These are phyloP conservation scores for Acanthurus leucopareius DNA, from an alignment of 2,797 vertebrate species.

Conservation along the genomic window DNA sequence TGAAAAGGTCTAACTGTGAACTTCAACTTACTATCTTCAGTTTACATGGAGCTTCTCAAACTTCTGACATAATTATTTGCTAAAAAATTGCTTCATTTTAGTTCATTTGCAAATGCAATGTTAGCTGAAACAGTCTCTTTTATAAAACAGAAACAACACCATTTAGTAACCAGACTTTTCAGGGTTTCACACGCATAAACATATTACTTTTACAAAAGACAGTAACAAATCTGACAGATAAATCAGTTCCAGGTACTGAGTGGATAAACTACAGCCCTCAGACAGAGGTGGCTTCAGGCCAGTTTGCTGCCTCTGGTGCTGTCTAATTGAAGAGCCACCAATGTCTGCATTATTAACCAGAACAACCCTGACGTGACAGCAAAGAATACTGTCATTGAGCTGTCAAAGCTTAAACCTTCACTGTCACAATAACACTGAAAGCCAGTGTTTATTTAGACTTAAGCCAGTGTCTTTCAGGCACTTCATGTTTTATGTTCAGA, in stretches of 20 bases:
- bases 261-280: neutral
- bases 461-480: neutral
- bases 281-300: neutral
- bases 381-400: too few species aligned
- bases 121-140: too few species aligned
- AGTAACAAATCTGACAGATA: too few species aligned
- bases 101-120: too few species aligned
- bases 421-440: neutral
- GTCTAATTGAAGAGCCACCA: neutral
- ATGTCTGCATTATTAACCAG: neutral
- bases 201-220: neutral
- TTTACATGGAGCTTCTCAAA: neutral
- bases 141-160: too few species aligned
- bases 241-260: too few species aligned
- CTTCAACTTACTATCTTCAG: neutral
- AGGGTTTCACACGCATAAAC: neutral
- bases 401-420: neutral
- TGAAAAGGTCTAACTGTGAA: neutral
- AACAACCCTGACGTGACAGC: neutral
- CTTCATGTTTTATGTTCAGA: neutral
- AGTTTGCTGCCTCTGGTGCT: neutral
- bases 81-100: neutral
- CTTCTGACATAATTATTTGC: neutral
- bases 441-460: neutral
- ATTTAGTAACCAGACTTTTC: neutral